These are phyloP conservation scores for Drosophila cardini DNA, from an alignment of 1,140 invertebrate genomes.

Conservation along the genomic window DNA sequence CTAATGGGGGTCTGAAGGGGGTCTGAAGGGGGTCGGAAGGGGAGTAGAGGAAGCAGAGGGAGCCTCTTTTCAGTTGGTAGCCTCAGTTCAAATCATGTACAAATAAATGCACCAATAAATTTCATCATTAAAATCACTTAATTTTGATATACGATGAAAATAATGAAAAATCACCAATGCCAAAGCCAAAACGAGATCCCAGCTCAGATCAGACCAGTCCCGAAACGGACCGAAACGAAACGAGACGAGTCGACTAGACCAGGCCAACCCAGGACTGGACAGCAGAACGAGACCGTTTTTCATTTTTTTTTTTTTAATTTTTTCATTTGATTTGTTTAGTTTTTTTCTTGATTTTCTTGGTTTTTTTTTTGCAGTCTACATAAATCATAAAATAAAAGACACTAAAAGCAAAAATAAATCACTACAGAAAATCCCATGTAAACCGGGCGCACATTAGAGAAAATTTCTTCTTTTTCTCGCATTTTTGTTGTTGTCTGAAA, in stretches of 20 bases:
- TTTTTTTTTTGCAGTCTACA: conserved; percentile 38
- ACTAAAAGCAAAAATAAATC: conserved; percentile 82
- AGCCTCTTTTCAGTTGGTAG: neutral
- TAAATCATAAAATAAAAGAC: conserved; percentile 78
- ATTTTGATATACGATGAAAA: conserved; percentile 67
- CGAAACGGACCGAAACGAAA: neutral
- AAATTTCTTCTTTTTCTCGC: conserved; percentile 37
- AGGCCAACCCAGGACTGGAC: neutral
- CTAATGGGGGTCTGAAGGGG: neutral
- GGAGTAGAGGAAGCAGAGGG: too few species aligned
- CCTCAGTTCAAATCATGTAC: conserved; percentile 51
- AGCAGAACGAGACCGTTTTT: conserved; percentile 18
- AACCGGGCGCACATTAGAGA: conserved; percentile 66
- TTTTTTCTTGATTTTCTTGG: too few species aligned
- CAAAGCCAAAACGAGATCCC: conserved; percentile 30
- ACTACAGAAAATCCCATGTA: conserved; percentile 38
- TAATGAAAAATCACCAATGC: conserved; percentile 57
- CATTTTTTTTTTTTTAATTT: too few species aligned
- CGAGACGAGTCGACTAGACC: neutral
- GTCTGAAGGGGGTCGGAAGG: conserved; percentile 2
- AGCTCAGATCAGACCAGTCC: conserved; percentile 6
- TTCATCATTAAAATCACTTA: conserved; percentile 72
- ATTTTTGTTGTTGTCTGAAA: conserved; percentile 3
- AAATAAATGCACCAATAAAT: conserved; percentile 68
- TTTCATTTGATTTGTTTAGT: too few species aligned